Conservation (phyloP, 2,113 vertebrate species). For the Lonchura striata region DNA sequence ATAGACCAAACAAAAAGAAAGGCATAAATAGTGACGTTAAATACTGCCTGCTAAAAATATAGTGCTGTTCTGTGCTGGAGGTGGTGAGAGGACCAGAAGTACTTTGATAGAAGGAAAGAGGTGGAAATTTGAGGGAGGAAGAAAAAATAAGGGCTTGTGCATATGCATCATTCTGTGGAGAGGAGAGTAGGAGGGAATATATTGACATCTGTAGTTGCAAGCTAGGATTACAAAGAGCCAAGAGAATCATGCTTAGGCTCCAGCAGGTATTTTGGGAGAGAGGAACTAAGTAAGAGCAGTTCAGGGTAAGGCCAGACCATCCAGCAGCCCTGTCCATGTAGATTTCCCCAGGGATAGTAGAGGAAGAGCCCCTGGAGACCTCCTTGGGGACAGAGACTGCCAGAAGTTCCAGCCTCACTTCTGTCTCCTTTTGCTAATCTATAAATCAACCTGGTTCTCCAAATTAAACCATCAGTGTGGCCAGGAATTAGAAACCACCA, state of each 20-base stretch:
- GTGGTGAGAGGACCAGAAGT: not conserved
- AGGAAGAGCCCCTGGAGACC: not conserved
- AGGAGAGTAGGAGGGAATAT: not conserved
- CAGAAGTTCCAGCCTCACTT: not conserved
- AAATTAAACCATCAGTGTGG: not conserved
- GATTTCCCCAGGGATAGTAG: rapidly evolving
- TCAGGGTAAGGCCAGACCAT: not conserved
- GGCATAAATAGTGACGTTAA: not conserved
- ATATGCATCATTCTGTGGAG: not conserved
- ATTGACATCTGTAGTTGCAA: not conserved
- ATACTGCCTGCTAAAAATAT: not conserved
- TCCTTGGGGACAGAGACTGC: rapidly evolving
- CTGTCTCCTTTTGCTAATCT: not conserved
- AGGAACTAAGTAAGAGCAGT: not conserved
- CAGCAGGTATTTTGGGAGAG: not conserved
- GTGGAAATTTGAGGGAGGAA: not conserved
- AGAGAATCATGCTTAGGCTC: not conserved
- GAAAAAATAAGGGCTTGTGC: not conserved
- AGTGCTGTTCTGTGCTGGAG: not conserved
- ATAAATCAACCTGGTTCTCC: not conserved
- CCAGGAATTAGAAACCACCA: not conserved
- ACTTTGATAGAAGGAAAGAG: not conserved
- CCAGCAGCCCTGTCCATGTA: not conserved
- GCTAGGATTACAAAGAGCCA: not conserved
- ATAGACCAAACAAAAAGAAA: not conserved